Evolutionary conservation across 1,140 invertebrate genomes (phyloP).

Genomic region (Lamellibrachia luymesi): DNA sequence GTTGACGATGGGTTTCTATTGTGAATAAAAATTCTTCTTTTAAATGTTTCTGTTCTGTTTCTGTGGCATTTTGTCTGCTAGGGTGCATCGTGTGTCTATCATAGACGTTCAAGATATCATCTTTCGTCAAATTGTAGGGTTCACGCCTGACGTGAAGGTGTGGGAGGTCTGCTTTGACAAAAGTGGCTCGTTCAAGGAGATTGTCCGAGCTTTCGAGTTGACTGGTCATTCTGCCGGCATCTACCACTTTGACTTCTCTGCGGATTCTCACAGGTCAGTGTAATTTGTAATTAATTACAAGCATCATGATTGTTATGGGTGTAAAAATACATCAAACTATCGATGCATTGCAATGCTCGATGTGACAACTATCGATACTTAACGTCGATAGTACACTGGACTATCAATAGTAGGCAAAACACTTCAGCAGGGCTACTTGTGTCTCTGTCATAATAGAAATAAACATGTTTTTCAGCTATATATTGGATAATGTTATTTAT

Average conservation of each 20-base stretch:
- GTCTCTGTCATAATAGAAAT: too few relatives aligned
- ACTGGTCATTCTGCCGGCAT: conserved; percentile 81
- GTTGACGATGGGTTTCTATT: too few relatives aligned
- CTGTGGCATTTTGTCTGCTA: not conserved
- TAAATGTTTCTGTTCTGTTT: too few relatives aligned
- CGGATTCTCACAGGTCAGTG: conserved; percentile 67
- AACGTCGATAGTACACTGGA: too few relatives aligned
- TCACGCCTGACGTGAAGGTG: conserved; percentile 82
- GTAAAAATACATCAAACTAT: too few relatives aligned
- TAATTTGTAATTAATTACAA: not conserved
- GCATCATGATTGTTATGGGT: not conserved
- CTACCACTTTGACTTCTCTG: conserved; percentile 75
- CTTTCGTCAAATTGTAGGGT: conserved; percentile 60
- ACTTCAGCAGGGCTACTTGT: too few relatives aligned
- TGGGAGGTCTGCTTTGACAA: conserved; percentile 79
- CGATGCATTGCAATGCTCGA: not conserved
- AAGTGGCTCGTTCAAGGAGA: conserved; percentile 72
- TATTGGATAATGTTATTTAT: too few relatives aligned
- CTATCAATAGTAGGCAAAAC: too few relatives aligned
- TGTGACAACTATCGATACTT: not conserved
- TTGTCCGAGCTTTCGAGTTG: conserved; percentile 74
- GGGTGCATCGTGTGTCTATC: not conserved
- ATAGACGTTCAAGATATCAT: not conserved
- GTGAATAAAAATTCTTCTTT: too few relatives aligned
- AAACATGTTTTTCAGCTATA: not conserved